Evolutionary conservation across 1,140 invertebrate species (phyloP), one percentile per base, ranked within the genome.

Genomic region (Sarcophaga bullata): DNA sequence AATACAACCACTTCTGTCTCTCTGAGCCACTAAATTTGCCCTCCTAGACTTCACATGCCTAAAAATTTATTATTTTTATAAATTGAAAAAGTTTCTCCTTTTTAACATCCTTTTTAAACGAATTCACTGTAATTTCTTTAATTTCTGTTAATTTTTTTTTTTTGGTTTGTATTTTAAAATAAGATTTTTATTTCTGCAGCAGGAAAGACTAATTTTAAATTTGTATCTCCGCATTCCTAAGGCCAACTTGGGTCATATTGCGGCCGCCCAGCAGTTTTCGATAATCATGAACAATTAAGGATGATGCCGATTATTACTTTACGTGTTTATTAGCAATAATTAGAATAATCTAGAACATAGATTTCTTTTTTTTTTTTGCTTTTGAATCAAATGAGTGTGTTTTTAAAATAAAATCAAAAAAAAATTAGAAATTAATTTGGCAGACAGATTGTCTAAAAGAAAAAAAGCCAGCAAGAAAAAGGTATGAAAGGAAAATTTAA

Each of bases 151-250:
- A n/a, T n/a, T n/a, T n/a, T n/a, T n/a, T n/a, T n/a, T n/a, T 25
- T 25, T 72, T 11, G 8, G 17, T 9, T 8, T 9, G 19, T 72
- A 72, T 11, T 72, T 72, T 72, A 11, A 6, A 72, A 72, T 2
- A 11, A 19, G n/a, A 72, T 8, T 72, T 25, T 72, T 1, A 19
- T 72, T 72, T 25, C 62, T 37, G 25, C 25, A 37, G 25, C 25
- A 37, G 4, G 25, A 37, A 37, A 37, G n/a, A 76, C 50, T 8
- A 78, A 78, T 78, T 52, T 78, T 9, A 78, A 17, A 6, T 52
- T 52, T 78, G 17, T 78, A 52, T 78, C 75, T 78, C 75, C 75
- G 75, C 75, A 78, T 78, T 78, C 75, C 50, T 50, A 50, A 78
- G 75, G 75, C 75, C 75, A 78, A 52, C 75, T 3, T 78, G 48